A percentile compares a stretch with the other conserved stretches of the same genome.
Conservation (phyloP, 2,797 vertebrate genomes). For the Loris lydekkerianus region DNA sequence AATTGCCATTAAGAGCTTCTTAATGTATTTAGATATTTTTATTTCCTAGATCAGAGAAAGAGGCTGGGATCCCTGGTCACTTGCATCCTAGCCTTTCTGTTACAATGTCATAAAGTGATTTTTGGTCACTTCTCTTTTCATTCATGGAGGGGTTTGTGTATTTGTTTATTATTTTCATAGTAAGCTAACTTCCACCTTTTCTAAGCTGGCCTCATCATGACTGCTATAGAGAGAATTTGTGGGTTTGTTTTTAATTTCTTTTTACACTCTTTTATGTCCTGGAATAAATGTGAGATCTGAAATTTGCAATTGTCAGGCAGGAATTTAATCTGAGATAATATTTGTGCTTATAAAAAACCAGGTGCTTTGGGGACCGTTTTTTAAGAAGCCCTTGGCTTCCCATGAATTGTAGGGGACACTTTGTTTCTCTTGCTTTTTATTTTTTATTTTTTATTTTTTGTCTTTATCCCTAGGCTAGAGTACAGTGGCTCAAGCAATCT, state of each 20-base stretch:
- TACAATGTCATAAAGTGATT: not conserved
- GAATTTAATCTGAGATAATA: constrained; percentile 29
- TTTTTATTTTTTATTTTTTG: not conserved
- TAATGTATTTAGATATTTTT: not conserved
- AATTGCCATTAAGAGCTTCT: not conserved
- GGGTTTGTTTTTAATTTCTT: constrained; percentile 16
- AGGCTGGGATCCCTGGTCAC: not conserved
- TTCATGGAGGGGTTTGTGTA: not conserved
- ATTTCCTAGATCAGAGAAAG: constrained; percentile 15
- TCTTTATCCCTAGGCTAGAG: not conserved
- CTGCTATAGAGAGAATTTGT: not conserved
- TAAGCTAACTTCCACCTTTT: constrained; percentile 40
- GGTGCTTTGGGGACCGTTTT: not conserved
- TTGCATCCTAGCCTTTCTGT: not conserved
- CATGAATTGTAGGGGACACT: not conserved
- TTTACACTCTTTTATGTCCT: constrained; percentile 23
- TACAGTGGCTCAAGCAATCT: not conserved
- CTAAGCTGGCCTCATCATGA: not conserved
- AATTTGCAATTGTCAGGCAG: constrained; percentile 2
- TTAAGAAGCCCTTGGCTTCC: constrained; percentile 36
- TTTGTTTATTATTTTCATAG: not conserved
- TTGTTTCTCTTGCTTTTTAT: not conserved
- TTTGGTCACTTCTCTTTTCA: not conserved
- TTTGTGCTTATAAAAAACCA: constrained; percentile 23
- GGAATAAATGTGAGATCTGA: not conserved